These are phyloP conservation scores for Rhynchomys soricoides DNA, from an alignment of 2,113 vertebrate species.

Conservation along the genomic window DNA sequence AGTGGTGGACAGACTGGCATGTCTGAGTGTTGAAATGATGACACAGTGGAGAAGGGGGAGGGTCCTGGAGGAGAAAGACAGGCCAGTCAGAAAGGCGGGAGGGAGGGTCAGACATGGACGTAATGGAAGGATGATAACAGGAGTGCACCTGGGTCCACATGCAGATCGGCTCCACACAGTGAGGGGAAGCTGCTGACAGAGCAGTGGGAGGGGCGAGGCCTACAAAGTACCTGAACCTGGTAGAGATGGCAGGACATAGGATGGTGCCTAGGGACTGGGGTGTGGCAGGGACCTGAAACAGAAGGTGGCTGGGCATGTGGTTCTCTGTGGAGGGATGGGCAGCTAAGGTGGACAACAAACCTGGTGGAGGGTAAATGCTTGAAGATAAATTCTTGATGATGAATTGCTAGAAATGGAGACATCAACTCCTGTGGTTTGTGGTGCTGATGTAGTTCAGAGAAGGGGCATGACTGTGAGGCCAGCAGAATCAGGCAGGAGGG, in stretches of 20 bases:
- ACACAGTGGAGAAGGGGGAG: not conserved
- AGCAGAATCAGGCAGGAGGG: not conserved
- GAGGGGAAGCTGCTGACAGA: not conserved
- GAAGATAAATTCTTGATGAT: no score
- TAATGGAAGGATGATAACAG: not conserved
- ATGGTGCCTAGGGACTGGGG: not conserved
- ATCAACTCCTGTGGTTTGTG: not conserved
- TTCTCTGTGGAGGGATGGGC: not conserved
- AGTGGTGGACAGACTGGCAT: not conserved
- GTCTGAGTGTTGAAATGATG: not conserved
- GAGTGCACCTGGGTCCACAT: not conserved
- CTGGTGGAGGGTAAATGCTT: not conserved
- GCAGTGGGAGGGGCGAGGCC: not conserved
- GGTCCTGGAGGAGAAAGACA: not conserved
- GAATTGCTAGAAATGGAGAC: not conserved
- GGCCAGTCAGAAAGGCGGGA: not conserved
- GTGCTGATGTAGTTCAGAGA: not conserved
- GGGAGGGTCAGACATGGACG: not conserved
- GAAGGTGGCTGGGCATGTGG: not conserved
- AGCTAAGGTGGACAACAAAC: not conserved
- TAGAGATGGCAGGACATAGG: not conserved
- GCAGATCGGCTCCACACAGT: accelerated
- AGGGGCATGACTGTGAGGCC: not conserved
- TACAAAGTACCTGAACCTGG: not conserved
- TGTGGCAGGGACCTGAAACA: not conserved